Evolutionary conservation across 2,113 vertebrate genomes (phyloP).

Genomic region (Thinocorus orbignyianus): DNA sequence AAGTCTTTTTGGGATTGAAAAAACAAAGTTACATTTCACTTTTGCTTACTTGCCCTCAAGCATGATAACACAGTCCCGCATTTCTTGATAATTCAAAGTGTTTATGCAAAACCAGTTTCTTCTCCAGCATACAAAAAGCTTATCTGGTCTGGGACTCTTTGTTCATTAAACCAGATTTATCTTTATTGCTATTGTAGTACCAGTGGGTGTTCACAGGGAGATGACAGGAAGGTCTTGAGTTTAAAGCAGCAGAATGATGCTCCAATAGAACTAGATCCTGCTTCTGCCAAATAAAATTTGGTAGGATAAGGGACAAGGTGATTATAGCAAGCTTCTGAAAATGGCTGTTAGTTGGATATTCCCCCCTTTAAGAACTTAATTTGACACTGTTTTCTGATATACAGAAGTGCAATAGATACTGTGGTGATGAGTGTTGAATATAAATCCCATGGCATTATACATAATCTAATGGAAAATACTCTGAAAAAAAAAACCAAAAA

Average conservation of each 20-base stretch:
- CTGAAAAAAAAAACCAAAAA: neutral
- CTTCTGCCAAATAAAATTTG: neutral
- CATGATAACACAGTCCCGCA: neutral
- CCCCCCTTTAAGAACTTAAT: neutral
- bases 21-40: neutral
- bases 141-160: neutral
- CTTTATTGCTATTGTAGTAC: neutral
- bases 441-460: neutral
- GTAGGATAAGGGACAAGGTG: neutral
- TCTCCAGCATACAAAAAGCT: neutral
- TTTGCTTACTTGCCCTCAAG: neutral
- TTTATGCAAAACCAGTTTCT: neutral
- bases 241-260: neutral
- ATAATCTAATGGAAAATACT: neutral
- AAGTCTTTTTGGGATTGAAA: neutral
- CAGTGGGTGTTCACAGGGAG: neutral
- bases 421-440: neutral
- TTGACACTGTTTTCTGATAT: neutral
- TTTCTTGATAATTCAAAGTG: neutral
- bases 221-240: neutral
- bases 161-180: neutral
- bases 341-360: neutral
- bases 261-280: neutral
- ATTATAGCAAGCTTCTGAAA: neutral
- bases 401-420: neutral